Percentiles rank a stretch among this genome's conserved stretches.
Evolutionary conservation across 2,113 vertebrate species (phyloP).

Genomic region (Nothocercus julius): DNA sequence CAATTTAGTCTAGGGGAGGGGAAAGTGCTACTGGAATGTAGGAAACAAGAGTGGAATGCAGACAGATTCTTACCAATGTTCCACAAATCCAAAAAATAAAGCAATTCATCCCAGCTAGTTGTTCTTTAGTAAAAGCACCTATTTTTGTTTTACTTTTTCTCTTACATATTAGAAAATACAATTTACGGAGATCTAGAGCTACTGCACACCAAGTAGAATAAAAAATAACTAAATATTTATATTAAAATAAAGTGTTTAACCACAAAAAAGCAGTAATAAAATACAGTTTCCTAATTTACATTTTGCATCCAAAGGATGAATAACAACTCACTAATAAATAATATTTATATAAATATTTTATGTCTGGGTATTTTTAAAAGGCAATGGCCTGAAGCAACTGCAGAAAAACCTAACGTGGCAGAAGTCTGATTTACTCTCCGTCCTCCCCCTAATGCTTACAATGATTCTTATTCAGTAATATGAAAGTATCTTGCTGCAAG

Average conservation of each 20-base stretch:
- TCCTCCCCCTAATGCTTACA: neutral
- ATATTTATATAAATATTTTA: constrained; percentile 85
- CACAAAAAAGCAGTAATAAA: constrained; percentile 88
- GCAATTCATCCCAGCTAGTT: constrained; percentile 71
- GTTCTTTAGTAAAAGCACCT: constrained; percentile 73
- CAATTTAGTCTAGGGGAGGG: constrained; percentile 30
- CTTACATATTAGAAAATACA: constrained; percentile 65
- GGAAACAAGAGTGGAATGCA: constrained; percentile 75
- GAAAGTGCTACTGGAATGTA: constrained; percentile 73
- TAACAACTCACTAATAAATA: constrained; percentile 87
- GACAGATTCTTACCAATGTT: constrained; percentile 60
- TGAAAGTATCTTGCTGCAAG: constrained; percentile 62
- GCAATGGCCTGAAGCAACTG: constrained; percentile 77
- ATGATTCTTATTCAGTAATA: constrained; percentile 41
- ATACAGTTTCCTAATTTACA: constrained; percentile 85
- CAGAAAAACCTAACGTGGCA: constrained; percentile 68
- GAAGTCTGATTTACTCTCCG: constrained; percentile 47
- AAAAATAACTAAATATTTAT: constrained; percentile 82
- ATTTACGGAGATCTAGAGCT: constrained; percentile 62
- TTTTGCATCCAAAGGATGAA: constrained; percentile 85
- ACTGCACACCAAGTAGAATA: constrained; percentile 75
- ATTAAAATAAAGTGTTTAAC: constrained; percentile 85
- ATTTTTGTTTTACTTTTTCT: constrained; percentile 49
- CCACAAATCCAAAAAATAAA: constrained; percentile 48
- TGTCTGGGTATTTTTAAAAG: constrained; percentile 76